Evolutionary conservation across 1,140 invertebrate genomes (phyloP).

Genomic region (Bombus pyrosoma): DNA sequence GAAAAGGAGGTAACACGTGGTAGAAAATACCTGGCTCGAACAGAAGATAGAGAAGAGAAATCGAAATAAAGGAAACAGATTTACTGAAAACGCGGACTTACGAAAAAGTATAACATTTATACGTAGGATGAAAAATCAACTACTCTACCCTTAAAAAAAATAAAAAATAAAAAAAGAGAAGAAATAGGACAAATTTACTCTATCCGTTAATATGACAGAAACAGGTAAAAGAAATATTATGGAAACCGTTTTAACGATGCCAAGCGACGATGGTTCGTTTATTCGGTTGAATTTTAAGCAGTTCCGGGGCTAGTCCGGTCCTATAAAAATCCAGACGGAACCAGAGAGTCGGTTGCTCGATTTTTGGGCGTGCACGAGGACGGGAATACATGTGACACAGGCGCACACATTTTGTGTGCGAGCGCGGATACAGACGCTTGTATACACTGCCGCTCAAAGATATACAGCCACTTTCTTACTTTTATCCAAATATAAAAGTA

Average conservation of each 20-base stretch:
- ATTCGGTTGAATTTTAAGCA: neutral
- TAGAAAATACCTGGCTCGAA: too few relatives aligned
- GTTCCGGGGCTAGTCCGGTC: neutral
- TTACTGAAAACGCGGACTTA: too few relatives aligned
- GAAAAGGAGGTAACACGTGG: too few relatives aligned
- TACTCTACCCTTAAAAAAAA: too few relatives aligned
- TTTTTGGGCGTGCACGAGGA: constrained; percentile 48
- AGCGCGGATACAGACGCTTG: constrained; percentile 3
- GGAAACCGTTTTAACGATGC: neutral
- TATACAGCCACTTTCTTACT: too few relatives aligned
- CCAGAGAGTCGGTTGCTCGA: constrained; percentile 18
- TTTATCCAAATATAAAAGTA: too few relatives aligned
- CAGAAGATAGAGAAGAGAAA: too few relatives aligned
- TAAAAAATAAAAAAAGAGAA: too few relatives aligned
- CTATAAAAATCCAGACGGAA: constrained; percentile 52
- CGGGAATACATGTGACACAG: constrained; percentile 14
- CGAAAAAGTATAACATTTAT: accelerated
- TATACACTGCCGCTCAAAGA: neutral
- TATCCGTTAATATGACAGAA: neutral
- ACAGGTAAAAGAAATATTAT: neutral
- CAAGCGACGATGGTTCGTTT: neutral
- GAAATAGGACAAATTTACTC: too few relatives aligned
- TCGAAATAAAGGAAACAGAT: too few relatives aligned
- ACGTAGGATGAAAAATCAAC: too few relatives aligned
- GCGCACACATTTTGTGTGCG: neutral